Conservation (phyloP, 2,797 vertebrate species). For the Myotis planiceps region DNA sequence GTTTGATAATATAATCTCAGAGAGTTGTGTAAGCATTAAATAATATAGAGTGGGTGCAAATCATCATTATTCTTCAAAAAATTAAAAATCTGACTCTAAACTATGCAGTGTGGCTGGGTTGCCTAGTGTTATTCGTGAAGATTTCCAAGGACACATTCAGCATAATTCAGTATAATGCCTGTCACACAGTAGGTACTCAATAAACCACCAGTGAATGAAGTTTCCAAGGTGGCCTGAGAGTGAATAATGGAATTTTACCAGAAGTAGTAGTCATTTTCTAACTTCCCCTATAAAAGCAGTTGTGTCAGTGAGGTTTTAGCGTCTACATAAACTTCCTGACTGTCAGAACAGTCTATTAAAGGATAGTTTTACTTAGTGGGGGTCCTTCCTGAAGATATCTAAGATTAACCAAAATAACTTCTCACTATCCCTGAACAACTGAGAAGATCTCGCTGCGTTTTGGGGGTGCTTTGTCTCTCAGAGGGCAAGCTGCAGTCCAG, state of each 20-base stretch:
- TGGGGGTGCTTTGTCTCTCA: neutral
- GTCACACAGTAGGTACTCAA: neutral
- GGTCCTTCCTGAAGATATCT: constrained; percentile 3
- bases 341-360: neutral
- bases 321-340: constrained; percentile 50
- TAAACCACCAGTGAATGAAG: neutral
- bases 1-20: neutral
- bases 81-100: neutral
- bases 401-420: constrained; percentile 7
- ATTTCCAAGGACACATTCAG: neutral
- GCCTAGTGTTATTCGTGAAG: neutral
- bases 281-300: constrained; percentile 38
- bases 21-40: neutral
- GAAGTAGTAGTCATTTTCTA: constrained; percentile 4
- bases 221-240: neutral
- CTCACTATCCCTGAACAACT: neutral
- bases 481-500: neutral
- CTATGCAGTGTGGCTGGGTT: neutral
- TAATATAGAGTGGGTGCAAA: neutral
- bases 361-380: neutral
- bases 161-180: neutral
- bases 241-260: constrained; percentile 44
- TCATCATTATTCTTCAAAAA: neutral
- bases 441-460: neutral
- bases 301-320: neutral